Evolutionary conservation across 1,140 invertebrate species (phyloP), one percentile per base, ranked within the genome.

Genomic region (Thalassaphorura encarpata): DNA sequence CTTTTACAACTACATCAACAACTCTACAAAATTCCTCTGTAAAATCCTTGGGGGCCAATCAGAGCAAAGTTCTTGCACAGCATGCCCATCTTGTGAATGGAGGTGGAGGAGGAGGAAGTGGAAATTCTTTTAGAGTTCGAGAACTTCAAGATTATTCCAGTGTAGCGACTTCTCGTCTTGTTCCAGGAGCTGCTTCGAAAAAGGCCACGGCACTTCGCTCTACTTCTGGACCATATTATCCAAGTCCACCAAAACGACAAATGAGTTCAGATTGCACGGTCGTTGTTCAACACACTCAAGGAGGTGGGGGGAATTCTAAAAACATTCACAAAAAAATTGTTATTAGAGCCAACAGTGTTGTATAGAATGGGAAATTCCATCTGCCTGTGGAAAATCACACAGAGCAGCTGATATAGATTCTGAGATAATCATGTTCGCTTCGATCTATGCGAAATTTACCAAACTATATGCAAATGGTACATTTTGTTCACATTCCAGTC

Each of bases 1-100:
- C 68, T 16, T 67, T 68, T 45, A 68, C 61, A 26, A 58, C 66
- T 16, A 60, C 63, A 23, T 46, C 55, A 15, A 64, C 66, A 26
- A 64, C 64, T 16, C 51, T 66, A 16, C 56, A 55, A 16, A 64
- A 57, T 6, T 58, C 64, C 27, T 60, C 61, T 26, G 54, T 59
- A 31, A 66, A 61, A 46, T 58, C 63, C 1, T 42, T 42, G 8
- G 21, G 18, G 24, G 45, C 51, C 11, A 39, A 62, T 19, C 28
- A 29, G 19, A 27, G 33, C 21, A 33, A 39, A 13, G 4, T 51
- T 11, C 21, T 8, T 11, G 8, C 11, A 42, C 33, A 56, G 26
- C 26, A 21, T 29, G 33, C 56, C 23, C 59, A 61, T 31, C 16
- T 26, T 2, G 43, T 52, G 29, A 33, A 45, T 21, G 50, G 52